Conservation (phyloP, 2,888 invertebrate species). For the Athrips mouffetella region DNA sequence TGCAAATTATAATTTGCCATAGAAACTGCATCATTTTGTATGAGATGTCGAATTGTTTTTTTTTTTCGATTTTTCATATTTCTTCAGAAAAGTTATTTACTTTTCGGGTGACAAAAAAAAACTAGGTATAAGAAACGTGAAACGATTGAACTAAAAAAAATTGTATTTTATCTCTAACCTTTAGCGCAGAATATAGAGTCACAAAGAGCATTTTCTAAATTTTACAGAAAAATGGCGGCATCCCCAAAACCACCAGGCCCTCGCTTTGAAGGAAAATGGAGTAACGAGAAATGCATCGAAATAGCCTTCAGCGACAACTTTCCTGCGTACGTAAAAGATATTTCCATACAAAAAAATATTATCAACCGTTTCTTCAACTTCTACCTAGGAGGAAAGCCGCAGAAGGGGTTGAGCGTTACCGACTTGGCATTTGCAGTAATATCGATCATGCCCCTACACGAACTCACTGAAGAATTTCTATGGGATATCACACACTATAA, state of each 20-base stretch:
- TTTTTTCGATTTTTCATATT: no score
- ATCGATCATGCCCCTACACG: slow-evolving; percentile 26
- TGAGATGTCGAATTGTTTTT: no score
- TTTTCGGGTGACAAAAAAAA: no score
- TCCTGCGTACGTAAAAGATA: slow-evolving; percentile 18
- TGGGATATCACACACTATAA: slow-evolving; percentile 21
- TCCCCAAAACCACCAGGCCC: neutral
- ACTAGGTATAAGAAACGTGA: no score
- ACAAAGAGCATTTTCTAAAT: neutral
- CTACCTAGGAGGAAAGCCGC: slow-evolving; percentile 26
- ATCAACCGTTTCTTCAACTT: slow-evolving; percentile 26
- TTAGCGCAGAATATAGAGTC: no score
- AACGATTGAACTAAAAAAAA: no score
- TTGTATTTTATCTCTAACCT: no score
- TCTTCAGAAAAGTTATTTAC: no score
- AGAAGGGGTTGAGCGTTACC: slow-evolving; percentile 23
- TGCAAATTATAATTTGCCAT: no score
- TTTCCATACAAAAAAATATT: slow-evolving; percentile 22
- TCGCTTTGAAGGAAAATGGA: slow-evolving; percentile 19
- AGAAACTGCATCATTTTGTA: no score
- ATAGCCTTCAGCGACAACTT: slow-evolving; percentile 21
- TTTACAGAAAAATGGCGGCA: neutral
- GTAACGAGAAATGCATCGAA: slow-evolving; percentile 17
- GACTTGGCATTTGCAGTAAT: slow-evolving; percentile 27
- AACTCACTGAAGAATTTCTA: slow-evolving; percentile 22